Evolutionary conservation across 1,140 invertebrate species (phyloP), one percentile per base, ranked within the genome.

Genomic region (Drosophila hydei): DNA sequence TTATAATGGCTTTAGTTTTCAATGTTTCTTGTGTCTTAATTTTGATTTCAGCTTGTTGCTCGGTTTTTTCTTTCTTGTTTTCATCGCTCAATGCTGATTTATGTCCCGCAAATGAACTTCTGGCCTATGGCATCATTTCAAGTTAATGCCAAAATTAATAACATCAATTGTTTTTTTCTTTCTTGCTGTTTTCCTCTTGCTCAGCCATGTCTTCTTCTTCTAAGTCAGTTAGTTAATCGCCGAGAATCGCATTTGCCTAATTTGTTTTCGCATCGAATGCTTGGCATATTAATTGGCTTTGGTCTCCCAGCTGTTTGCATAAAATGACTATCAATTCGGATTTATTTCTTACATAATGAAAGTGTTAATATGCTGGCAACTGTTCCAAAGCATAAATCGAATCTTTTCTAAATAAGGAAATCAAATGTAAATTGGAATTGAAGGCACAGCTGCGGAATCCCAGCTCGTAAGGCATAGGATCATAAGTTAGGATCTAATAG

Each of bases 141-240:
- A 65, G 55, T 65, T 64, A 48, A 75, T 68, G 71, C 47, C 51
- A 62, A 76, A 79, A 71, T 77, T 79, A 79, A 84, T 73, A 79
- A 73, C 42, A 67, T 33, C 30, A 33, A 71, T 77, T 75, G 68
- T 59, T 47, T 64, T 56, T 30, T 27, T 12, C 25, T 30, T 45
- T 33, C 3, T 52, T 42, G 33, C 11, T 33, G 50, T 16, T 51
- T 59, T 47, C 42, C 25, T 25, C 14, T 42, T 12, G 19, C 12
- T 56, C n/a, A n/a, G n/a, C n/a, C n/a, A n/a, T n/a, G n/a, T 40
- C 1, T 21, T 21, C 19, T 8, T 21, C 30, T 42, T 42, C 38
- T 3, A 16, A 21, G 50, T 25, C 27, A 36, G 21, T 50, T 70
- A 63, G 19, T 48, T 70, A 63, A 70, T 70, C 50, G 67, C 23